Evolutionary conservation across 53 echinoderm and acorn worm species (phyloP).

Genomic region (Luidia sarsii): DNA sequence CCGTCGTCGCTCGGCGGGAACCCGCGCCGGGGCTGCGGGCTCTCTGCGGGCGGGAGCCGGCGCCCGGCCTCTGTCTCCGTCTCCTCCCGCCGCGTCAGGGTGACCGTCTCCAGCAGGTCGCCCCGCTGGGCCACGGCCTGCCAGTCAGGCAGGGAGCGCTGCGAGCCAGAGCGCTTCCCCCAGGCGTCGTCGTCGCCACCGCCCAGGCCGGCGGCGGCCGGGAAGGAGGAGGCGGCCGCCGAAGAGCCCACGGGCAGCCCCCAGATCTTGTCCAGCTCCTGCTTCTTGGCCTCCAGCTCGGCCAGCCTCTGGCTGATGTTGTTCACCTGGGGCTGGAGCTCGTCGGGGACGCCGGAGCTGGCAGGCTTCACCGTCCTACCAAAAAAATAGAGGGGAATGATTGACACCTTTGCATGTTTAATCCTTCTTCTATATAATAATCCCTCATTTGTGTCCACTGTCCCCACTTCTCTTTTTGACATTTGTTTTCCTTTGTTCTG

Average conservation of each 20-base stretch:
- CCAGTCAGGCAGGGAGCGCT: slow-evolving; percentile 71
- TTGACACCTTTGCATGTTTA: too few relatives aligned
- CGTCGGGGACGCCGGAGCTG: slow-evolving; percentile 23
- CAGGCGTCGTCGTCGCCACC: too few relatives aligned
- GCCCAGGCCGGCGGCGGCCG: too few relatives aligned
- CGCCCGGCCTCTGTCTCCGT: neutral
- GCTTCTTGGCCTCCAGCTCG: slow-evolving; percentile 73
- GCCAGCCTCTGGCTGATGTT: slow-evolving; percentile 73
- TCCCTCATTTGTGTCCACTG: too few relatives aligned
- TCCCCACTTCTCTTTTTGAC: too few relatives aligned
- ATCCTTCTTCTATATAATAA: too few relatives aligned
- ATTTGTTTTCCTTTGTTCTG: too few relatives aligned
- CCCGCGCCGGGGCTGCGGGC: slow-evolving; percentile 5
- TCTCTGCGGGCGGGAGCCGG: neutral
- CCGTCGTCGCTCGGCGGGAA: neutral
- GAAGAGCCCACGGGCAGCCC: slow-evolving; percentile 56
- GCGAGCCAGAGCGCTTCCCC: slow-evolving; percentile 32
- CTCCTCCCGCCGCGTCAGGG: slow-evolving; percentile 37
- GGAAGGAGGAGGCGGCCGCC: too few relatives aligned
- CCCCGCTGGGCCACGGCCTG: slow-evolving; percentile 62
- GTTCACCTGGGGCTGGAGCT: slow-evolving; percentile 65
- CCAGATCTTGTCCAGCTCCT: slow-evolving; percentile 87
- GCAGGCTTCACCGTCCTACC: slow-evolving; percentile 37
- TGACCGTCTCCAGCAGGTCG: slow-evolving; percentile 26
- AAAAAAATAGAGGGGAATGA: too few relatives aligned